A percentile compares a stretch with the other conserved stretches of the same genome.
Conservation (phyloP, 2,888 invertebrate genomes). For the Gibbula magus region DNA sequence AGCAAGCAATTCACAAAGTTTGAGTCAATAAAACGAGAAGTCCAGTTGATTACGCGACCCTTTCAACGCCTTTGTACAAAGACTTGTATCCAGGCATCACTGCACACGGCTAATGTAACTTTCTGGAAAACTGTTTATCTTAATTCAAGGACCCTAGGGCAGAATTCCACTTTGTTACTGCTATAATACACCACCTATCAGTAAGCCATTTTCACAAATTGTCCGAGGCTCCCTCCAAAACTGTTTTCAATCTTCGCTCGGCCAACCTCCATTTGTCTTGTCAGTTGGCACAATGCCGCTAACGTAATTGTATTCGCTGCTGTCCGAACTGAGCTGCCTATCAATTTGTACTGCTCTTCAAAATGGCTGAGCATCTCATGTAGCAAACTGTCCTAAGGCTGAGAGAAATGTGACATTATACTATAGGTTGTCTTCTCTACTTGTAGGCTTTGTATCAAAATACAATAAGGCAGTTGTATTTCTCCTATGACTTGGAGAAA, state of each 20-base stretch:
- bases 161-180: background rate
- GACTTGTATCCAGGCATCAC: background rate
- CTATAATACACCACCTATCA: background rate
- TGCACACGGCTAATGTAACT: background rate
- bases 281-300: background rate
- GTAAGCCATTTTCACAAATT: constrained; percentile 8
- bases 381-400: no score
- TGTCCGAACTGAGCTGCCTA: background rate
- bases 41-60: no score
- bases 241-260: background rate
- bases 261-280: constrained; percentile 7
- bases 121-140: constrained; percentile 21
- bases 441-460: no score
- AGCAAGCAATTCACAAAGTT: no score
- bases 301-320: background rate
- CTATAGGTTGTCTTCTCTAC: no score
- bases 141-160: background rate
- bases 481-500: no score
- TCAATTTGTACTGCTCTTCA: no score
- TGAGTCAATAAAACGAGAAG: no score
- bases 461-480: no score
- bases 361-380: no score
- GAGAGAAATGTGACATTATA: no score
- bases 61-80: background rate
- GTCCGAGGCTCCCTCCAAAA: background rate